Conservation (phyloP, 1,140 invertebrate genomes). For the Heliconius eleuchia region DNA sequence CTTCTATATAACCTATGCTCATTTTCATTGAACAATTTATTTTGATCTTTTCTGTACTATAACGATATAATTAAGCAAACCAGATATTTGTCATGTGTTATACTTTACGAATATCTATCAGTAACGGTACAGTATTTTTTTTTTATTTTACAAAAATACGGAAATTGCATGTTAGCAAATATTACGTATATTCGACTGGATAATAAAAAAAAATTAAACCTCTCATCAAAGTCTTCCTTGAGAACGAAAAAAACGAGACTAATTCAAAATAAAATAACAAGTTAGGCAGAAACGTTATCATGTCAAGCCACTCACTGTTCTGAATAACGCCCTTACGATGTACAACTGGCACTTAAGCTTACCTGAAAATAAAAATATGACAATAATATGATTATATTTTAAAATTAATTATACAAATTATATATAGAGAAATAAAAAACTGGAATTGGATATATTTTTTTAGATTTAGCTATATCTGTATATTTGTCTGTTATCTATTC, state of each 20-base stretch:
- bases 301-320: constrained; percentile 9
- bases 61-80: too few species aligned
- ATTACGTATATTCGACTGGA: too few species aligned
- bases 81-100: too few species aligned
- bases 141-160: too few species aligned
- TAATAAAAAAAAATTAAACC: neutral
- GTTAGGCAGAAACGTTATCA: constrained; percentile 9
- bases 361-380: constrained; percentile 6
- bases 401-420: neutral
- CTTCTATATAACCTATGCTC: too few species aligned
- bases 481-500: too few species aligned
- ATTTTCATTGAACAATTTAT: too few species aligned
- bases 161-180: too few species aligned
- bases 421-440: neutral
- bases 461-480: too few species aligned
- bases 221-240: neutral
- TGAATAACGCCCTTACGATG: constrained; percentile 1
- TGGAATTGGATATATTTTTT: neutral
- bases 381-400: neutral
- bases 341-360: neutral
- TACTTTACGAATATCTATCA: too few species aligned
- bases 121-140: too few species aligned
- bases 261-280: constrained; percentile 2
- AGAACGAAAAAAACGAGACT: neutral
- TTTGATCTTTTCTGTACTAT: too few species aligned